Conservation (phyloP, 2,888 invertebrate genomes). For the Dryomyza anilis region DNA sequence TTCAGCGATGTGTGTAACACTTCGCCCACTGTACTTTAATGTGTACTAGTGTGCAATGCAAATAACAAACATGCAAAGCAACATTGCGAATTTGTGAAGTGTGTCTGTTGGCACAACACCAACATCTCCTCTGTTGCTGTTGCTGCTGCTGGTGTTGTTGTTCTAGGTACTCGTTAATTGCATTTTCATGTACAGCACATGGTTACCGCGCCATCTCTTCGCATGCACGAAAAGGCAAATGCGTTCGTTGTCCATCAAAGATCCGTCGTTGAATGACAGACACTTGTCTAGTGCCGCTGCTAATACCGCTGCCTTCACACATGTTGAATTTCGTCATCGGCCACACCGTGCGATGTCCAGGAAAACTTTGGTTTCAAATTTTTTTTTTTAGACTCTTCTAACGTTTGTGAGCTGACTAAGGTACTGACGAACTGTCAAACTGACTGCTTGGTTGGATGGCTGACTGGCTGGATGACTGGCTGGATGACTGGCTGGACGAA, state of each 20-base stretch:
- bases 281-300: too few species aligned
- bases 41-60: too few species aligned
- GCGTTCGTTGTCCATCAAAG: too few species aligned
- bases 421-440: neutral
- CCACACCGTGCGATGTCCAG: too few species aligned
- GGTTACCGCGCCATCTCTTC: neutral
- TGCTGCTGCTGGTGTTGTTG: conserved; percentile 7
- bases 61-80: conserved; percentile 1
- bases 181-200: conserved; percentile 21
- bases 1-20: too few species aligned
- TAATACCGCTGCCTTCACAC: too few species aligned
- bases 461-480: neutral
- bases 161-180: conserved; percentile 13
- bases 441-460: neutral
- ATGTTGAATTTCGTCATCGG: too few species aligned
- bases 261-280: neutral
- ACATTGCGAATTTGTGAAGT: neutral
- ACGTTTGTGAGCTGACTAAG: neutral
- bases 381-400: too few species aligned
- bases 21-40: too few species aligned
- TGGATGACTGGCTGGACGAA: neutral
- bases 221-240: neutral
- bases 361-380: too few species aligned
- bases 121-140: neutral
- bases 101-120: neutral